Conservation (phyloP, 2,888 invertebrate genomes). For the Urechis unicinctus region DNA sequence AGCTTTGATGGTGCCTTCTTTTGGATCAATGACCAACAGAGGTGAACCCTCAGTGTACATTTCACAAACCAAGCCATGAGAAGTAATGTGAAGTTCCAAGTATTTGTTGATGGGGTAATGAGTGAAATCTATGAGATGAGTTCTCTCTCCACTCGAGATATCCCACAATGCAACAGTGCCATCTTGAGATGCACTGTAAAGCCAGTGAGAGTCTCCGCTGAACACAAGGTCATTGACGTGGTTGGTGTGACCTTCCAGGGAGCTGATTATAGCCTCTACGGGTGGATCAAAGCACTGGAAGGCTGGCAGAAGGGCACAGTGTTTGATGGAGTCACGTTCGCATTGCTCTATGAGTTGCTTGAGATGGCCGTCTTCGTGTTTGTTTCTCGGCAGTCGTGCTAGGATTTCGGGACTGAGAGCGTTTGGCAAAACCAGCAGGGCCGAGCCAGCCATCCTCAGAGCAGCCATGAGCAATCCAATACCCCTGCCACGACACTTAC, state of each 20-base stretch:
- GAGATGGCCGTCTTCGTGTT: not conserved
- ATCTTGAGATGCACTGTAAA: not conserved
- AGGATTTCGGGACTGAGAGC: not conserved
- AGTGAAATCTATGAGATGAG: not conserved
- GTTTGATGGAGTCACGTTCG: not conserved
- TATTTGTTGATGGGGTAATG: not conserved
- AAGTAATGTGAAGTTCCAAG: not conserved
- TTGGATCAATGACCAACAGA: not conserved
- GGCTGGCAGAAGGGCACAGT: not conserved
- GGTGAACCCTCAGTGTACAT: not conserved
- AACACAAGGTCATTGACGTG: not conserved
- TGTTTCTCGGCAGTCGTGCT: not conserved
- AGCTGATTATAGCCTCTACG: not conserved
- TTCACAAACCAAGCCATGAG: not conserved
- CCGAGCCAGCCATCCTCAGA: not conserved
- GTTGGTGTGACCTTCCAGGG: not conserved
- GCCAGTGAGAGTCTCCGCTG: not conserved
- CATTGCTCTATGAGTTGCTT: not conserved
- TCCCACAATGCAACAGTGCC: not conserved
- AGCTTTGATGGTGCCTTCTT: not conserved
- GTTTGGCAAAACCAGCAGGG: not conserved
- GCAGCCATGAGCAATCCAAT: not conserved
- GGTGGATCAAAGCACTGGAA: not conserved
- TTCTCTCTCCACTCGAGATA: not conserved
- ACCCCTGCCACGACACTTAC: too few species aligned